Conservation (phyloP, 1,140 invertebrate species). For the Drosophila erecta region DNA sequence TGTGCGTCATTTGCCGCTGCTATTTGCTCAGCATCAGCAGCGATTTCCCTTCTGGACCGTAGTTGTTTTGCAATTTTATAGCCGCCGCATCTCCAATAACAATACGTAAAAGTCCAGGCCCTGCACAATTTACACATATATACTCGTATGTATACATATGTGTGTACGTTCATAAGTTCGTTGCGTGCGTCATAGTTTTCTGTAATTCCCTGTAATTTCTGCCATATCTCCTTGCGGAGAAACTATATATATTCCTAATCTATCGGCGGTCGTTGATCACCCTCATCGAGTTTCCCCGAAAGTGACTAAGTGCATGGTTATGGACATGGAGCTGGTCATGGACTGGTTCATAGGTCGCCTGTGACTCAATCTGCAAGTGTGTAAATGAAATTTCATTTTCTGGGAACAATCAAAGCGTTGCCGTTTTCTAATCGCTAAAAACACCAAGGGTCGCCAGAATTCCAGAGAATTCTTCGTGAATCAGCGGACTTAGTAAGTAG, state of each 20-base stretch:
- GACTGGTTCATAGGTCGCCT: conserved; percentile 41
- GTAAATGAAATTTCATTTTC: conserved; percentile 29
- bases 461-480: conserved; percentile 14
- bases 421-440: conserved; percentile 18
- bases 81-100: conserved; percentile 45
- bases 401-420: conserved; percentile 26
- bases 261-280: conserved; percentile 16
- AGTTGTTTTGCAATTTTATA: conserved; percentile 60
- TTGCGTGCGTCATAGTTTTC: conserved; percentile 42
- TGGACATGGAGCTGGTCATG: conserved; percentile 2
- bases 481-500: conserved; percentile 12
- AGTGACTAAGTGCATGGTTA: conserved; percentile 29
- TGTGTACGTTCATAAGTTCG: too few relatives aligned
- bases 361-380: conserved; percentile 39
- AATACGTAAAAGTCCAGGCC: conserved; percentile 44
- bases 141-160: background rate
- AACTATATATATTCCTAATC: conserved; percentile 19
- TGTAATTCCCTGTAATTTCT: conserved; percentile 6
- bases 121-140: conserved; percentile 17
- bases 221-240: conserved; percentile 20
- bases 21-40: conserved; percentile 22
- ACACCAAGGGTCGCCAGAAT: conserved; percentile 8
- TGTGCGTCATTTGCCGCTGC: conserved; percentile 65
- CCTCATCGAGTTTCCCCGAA: conserved; percentile 35
- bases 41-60: conserved; percentile 37